A percentile compares a stretch with the other conserved stretches of the same genome.
These are phyloP conservation scores for Bombus haemorrhoidalis DNA, from an alignment of 1,140 invertebrate genomes.

Conservation along the genomic window DNA sequence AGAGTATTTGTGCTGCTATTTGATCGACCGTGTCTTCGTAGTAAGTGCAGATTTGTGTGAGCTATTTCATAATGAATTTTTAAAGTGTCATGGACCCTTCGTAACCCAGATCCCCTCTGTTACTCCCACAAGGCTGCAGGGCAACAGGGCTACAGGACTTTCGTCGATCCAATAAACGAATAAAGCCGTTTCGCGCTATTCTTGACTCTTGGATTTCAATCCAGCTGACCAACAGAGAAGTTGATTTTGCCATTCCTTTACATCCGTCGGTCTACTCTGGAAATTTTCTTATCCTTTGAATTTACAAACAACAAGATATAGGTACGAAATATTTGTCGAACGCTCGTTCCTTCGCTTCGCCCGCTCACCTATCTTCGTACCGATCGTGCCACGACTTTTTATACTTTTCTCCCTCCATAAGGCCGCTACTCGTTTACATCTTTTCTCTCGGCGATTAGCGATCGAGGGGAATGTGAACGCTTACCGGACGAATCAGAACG, in stretches of 20 bases:
- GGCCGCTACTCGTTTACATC: rapidly evolving
- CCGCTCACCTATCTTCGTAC: too few species aligned
- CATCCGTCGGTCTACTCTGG: too few species aligned
- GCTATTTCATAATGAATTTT: conserved; percentile 70
- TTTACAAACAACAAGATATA: not conserved
- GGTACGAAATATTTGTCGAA: too few species aligned
- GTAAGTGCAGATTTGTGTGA: conserved; percentile 70
- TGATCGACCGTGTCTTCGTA: conserved; percentile 51
- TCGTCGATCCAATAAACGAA: conserved; percentile 70
- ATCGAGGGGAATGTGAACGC: rapidly evolving
- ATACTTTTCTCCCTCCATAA: too few species aligned
- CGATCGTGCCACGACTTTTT: too few species aligned
- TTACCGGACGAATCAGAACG: too few species aligned
- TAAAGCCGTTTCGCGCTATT: conserved; percentile 60
- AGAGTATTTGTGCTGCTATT: conserved; percentile 39
- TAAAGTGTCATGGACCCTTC: conserved; percentile 65
- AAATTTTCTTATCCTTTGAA: not conserved
- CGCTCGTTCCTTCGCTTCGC: not conserved
- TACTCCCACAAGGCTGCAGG: conserved; percentile 63
- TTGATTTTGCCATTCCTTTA: conserved; percentile 27
- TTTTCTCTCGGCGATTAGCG: too few species aligned
- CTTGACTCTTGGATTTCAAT: conserved; percentile 54
- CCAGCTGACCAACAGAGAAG: conserved; percentile 58
- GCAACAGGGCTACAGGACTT: conserved; percentile 57
- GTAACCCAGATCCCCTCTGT: conserved; percentile 64